Evolutionary conservation across 2,888 invertebrate species (phyloP).

Genomic region (Gymnocheta viridis): DNA sequence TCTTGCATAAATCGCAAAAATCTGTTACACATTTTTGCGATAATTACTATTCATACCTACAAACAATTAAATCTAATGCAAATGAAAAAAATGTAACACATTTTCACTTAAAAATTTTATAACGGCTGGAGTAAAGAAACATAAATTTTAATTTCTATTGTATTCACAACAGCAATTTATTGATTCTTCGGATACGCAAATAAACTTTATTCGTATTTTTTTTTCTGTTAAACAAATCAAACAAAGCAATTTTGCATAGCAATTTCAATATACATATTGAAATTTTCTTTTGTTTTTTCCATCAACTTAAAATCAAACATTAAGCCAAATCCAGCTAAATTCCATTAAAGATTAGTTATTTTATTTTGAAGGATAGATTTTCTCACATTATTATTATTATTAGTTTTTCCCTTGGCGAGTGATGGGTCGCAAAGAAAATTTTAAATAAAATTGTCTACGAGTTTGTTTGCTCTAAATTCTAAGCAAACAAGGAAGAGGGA

Average conservation of each 20-base stretch:
- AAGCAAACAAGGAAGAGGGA: not conserved
- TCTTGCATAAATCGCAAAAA: not conserved
- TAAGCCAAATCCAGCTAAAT: conserved; percentile 45
- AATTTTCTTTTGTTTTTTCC: conserved; percentile 44
- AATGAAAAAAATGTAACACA: conserved; percentile 45
- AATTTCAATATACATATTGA: conserved; percentile 25
- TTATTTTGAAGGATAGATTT: conserved; percentile 69
- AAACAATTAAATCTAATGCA: conserved; percentile 29
- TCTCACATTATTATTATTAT: conserved; percentile 71
- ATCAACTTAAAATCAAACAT: conserved; percentile 30
- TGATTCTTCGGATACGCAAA: conserved; percentile 62
- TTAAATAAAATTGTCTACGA: not conserved
- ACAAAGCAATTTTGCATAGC: conserved; percentile 61
- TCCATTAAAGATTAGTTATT: conserved; percentile 53
- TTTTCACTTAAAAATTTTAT: conserved; percentile 46
- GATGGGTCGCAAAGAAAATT: conserved; percentile 28
- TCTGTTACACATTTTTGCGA: conserved; percentile 7
- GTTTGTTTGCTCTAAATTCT: conserved; percentile 67
- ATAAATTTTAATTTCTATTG: conserved; percentile 50
- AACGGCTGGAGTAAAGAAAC: conserved; percentile 50
- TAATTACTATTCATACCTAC: not conserved
- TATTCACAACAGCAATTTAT: conserved; percentile 35
- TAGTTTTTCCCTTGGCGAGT: not conserved
- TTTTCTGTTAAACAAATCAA: not conserved
- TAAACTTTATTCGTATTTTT: conserved; percentile 37